A percentile compares a stretch with the other conserved stretches of the same genome.
These are phyloP conservation scores for Sialia sialis DNA, from an alignment of 2,113 vertebrate species.

Conservation along the genomic window DNA sequence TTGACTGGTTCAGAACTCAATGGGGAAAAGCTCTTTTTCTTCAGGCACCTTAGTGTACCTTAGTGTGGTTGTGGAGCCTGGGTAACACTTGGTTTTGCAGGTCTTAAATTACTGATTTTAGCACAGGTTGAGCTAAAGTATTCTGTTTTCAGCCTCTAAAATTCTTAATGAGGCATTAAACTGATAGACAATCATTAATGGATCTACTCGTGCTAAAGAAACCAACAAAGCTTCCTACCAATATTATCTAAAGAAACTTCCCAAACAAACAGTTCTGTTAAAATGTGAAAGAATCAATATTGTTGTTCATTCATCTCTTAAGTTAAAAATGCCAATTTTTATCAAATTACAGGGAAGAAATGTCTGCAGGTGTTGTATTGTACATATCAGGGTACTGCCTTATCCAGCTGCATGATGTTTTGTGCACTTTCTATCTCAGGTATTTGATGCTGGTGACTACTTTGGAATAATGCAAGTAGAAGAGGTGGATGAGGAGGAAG, in stretches of 20 bases:
- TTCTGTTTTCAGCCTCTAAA: background rate
- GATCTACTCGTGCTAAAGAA: background rate
- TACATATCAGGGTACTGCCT: background rate
- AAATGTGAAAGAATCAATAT: background rate
- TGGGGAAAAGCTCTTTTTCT: background rate
- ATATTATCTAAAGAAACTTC: background rate
- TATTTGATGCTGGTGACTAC: slow-evolving; percentile 92
- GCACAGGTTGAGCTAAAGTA: background rate
- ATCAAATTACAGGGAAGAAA: background rate
- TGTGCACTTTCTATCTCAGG: slow-evolving; percentile 59
- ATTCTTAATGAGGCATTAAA: background rate
- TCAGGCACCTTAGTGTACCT: background rate
- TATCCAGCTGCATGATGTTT: background rate
- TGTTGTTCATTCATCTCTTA: background rate
- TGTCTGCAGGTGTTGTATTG: background rate
- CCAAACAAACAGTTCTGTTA: background rate
- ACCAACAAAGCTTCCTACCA: background rate
- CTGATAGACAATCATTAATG: background rate
- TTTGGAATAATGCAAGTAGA: slow-evolving; percentile 93
- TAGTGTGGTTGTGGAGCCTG: background rate
- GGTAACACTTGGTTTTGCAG: background rate
- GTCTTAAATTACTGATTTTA: background rate
- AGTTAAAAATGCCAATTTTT: background rate
- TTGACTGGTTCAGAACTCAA: background rate
- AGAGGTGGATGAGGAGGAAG: slow-evolving; percentile 67